phyloP scores from a whole-genome alignment of 2,797 vertebrate species.

The Macropodus opercularis region DNA sequence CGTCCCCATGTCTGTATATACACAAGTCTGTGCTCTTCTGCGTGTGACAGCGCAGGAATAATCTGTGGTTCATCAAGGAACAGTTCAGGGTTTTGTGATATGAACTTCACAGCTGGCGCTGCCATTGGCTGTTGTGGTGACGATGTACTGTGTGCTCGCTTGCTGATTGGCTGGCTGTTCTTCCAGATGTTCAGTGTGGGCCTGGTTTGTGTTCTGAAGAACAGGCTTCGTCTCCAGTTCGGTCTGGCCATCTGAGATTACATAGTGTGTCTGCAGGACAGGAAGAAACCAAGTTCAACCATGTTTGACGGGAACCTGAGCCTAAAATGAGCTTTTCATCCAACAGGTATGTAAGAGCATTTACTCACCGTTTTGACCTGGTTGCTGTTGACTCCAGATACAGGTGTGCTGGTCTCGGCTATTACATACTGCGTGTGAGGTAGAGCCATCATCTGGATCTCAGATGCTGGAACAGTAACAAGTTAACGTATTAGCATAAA shows the following conservation, averaged over 20 bases:
- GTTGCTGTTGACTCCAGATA: conserved; percentile 85
- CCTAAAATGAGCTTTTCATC: not conserved
- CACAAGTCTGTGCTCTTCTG: conserved; percentile 19
- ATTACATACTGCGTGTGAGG: conserved; percentile 97
- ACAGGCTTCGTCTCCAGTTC: conserved; percentile 89
- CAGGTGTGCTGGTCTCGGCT: conserved; percentile 89
- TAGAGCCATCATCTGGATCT: conserved; percentile 99
- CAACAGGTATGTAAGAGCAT: no score
- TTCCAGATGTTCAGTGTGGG: conserved; percentile 85
- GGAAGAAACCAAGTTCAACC: not conserved
- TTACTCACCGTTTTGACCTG: conserved; percentile 92
- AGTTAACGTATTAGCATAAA: not conserved
- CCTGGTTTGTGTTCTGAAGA: conserved; percentile 74
- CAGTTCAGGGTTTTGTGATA: conserved; percentile 88
- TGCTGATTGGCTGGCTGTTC: conserved; percentile 82
- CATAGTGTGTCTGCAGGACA: conserved; percentile 89
- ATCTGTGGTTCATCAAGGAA: not conserved
- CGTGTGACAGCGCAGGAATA: conserved; percentile 28
- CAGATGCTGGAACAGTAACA: conserved; percentile 84
- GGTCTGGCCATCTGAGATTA: conserved; percentile 92
- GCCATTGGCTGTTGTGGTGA: conserved; percentile 91
- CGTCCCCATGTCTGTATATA: conserved; percentile 8
- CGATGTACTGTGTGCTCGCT: conserved; percentile 93
- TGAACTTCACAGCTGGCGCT: conserved; percentile 88
- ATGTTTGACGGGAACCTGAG: no score